Conservation (phyloP, 2,888 invertebrate genomes). For the Spicauda simplicius region DNA sequence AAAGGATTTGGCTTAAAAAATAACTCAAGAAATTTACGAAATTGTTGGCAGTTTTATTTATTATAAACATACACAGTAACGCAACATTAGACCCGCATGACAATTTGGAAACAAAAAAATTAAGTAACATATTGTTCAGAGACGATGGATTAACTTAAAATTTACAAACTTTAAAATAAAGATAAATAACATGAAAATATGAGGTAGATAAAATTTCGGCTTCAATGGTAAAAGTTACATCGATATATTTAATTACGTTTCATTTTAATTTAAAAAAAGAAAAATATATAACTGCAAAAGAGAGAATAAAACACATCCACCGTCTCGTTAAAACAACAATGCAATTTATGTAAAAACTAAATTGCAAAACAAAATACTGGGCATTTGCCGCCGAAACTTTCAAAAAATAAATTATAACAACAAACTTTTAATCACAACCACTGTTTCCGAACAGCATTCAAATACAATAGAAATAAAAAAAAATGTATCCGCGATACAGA, state of each 20-base stretch:
- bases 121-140: not conserved
- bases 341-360: conserved; percentile 1
- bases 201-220: too few relatives aligned
- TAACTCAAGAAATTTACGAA: not conserved
- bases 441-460: conserved; percentile 50
- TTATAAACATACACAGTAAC: conserved; percentile 28
- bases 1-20: not conserved
- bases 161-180: too few relatives aligned
- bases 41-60: conserved; percentile 32
- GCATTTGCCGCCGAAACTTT: conserved; percentile 2
- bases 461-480: conserved; percentile 46
- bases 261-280: not conserved
- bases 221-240: too few relatives aligned
- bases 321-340: not conserved
- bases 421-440: conserved; percentile 57
- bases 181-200: too few relatives aligned
- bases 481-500: conserved; percentile 40
- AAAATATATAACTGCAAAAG: not conserved
- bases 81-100: conserved; percentile 21
- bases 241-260: too few relatives aligned
- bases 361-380: conserved; percentile 6
- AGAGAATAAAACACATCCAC: not conserved
- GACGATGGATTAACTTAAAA: not conserved
- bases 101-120: conserved; percentile 12
- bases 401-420: conserved; percentile 52